phyloP scores from a whole-genome alignment of 2,113 vertebrate genomes.

The Theropithecus gelada region DNA sequence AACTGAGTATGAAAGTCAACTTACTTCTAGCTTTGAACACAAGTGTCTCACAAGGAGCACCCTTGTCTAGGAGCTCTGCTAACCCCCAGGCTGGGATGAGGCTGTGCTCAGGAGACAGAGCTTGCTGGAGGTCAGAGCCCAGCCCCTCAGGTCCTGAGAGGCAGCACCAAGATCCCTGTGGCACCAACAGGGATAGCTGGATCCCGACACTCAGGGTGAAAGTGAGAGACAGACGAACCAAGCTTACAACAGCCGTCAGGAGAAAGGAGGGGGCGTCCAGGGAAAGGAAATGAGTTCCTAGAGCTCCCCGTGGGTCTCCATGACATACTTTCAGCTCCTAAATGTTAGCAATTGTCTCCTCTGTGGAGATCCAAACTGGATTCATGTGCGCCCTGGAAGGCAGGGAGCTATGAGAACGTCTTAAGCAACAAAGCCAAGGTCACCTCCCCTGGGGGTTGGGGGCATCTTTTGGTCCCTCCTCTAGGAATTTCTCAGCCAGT shows the following conservation, averaged over 20 bases:
- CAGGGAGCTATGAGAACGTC: too few species aligned
- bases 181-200: background rate
- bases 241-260: background rate
- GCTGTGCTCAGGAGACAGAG: background rate
- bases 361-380: background rate
- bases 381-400: background rate
- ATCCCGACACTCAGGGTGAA: background rate
- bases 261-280: background rate
- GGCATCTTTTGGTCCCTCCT: background rate
- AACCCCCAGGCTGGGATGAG: background rate
- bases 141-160: background rate
- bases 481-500: background rate
- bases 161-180: background rate
- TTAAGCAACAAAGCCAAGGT: too few species aligned
- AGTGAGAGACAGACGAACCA: background rate
- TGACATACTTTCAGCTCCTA: background rate
- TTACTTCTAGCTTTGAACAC: background rate
- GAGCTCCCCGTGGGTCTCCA: background rate
- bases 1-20: background rate
- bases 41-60: background rate
- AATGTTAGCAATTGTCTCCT: background rate
- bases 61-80: background rate
- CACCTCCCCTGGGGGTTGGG: too few species aligned
- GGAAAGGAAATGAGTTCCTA: background rate
- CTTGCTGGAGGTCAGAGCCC: background rate